Conservation (phyloP, 2,113 vertebrate genomes). For the Choloepus hoffmanni region DNA sequence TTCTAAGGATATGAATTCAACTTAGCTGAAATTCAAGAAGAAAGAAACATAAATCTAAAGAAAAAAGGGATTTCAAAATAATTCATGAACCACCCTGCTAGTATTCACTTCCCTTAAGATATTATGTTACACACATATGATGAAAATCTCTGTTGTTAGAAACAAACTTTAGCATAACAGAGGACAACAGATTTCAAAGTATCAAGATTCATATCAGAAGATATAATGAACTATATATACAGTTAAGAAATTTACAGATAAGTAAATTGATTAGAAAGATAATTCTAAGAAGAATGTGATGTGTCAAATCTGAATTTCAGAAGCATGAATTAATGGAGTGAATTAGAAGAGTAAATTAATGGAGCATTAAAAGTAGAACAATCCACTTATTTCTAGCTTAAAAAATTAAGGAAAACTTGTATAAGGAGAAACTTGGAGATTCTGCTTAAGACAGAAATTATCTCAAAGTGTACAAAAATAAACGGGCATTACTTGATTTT, state of each 20-base stretch:
- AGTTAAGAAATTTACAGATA: not conserved
- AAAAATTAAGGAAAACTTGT: constrained; percentile 38
- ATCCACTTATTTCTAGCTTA: constrained; percentile 51
- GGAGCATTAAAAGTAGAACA: not conserved
- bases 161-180: constrained; percentile 40
- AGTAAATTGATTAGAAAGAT: not conserved
- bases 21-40: constrained; percentile 45
- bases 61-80: constrained; percentile 54
- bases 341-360: constrained; percentile 21
- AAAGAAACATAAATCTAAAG: constrained; percentile 49
- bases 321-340: constrained; percentile 46
- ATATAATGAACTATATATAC: not conserved
- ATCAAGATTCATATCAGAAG: not conserved
- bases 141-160: not conserved
- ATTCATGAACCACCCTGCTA: constrained; percentile 26
- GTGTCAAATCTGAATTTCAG: constrained; percentile 45
- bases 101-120: not conserved
- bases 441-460: not conserved
- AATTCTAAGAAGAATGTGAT: constrained; percentile 45
- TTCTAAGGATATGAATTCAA: constrained; percentile 51
- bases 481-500: not conserved
- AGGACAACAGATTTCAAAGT: constrained; percentile 44
- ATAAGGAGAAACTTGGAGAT: not conserved
- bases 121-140: not conserved
- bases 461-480: constrained; percentile 28